These are phyloP conservation scores for Engystomops pustulosus DNA, from an alignment of 2,113 vertebrate species.

Conservation along the genomic window DNA sequence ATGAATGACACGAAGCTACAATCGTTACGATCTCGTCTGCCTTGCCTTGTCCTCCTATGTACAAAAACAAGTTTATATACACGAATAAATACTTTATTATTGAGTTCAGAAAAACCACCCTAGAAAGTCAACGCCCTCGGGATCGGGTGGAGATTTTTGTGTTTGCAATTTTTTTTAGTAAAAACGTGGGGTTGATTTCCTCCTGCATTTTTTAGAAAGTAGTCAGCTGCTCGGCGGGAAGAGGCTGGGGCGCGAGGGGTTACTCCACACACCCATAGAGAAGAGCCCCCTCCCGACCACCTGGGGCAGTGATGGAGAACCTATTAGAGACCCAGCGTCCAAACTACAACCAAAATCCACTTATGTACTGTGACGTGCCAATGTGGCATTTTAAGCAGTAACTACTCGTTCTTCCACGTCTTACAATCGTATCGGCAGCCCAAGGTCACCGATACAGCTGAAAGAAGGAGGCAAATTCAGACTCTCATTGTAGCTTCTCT, in stretches of 20 bases:
- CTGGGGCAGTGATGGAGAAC: too few species aligned
- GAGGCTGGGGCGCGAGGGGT: background rate
- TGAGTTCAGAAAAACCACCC: constrained; percentile 37
- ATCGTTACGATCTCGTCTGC: constrained; percentile 35
- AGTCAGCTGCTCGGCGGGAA: background rate
- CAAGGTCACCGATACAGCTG: too few species aligned
- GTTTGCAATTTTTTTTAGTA: background rate
- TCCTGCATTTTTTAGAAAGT: background rate
- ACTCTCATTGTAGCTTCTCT: too few species aligned
- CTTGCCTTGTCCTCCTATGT: constrained; percentile 37
- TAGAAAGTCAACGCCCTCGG: background rate
- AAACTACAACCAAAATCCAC: too few species aligned
- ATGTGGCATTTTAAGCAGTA: too few species aligned
- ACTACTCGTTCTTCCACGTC: too few species aligned
- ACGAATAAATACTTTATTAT: constrained; percentile 44
- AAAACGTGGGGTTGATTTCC: background rate
- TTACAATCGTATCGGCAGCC: too few species aligned
- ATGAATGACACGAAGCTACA: constrained; percentile 32
- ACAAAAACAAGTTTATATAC: constrained; percentile 55
- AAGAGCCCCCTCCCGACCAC: too few species aligned
- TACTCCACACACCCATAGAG: background rate
- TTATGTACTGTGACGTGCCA: too few species aligned
- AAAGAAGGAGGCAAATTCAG: too few species aligned
- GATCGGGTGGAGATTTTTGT: background rate
- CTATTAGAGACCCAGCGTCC: too few species aligned